These are phyloP conservation scores for Nothura maculosa DNA, from an alignment of 2,797 vertebrate genomes.

Conservation along the genomic window DNA sequence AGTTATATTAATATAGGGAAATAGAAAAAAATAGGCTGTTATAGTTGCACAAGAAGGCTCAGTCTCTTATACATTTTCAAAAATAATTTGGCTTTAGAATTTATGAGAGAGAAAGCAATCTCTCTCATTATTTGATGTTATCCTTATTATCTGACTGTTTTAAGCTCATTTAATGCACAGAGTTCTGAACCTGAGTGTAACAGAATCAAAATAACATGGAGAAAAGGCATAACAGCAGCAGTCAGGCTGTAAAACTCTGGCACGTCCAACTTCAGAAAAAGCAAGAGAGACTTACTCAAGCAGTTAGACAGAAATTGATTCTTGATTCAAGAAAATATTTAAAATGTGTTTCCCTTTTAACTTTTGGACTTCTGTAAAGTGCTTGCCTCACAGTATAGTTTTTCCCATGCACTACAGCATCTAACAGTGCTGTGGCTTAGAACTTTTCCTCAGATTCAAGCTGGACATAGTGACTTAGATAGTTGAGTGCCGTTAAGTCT, in stretches of 20 bases:
- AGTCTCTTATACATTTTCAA: not conserved
- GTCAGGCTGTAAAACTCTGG: not conserved
- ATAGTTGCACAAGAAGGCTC: not conserved
- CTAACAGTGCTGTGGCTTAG: not conserved
- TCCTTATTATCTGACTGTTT: not conserved
- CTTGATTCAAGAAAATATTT: not conserved
- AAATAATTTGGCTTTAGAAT: not conserved
- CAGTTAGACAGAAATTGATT: not conserved
- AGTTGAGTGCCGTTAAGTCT: accelerated
- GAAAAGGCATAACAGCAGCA: accelerated
- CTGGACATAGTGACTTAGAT: not conserved
- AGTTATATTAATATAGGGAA: accelerated
- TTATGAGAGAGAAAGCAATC: not conserved
- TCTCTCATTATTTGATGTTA: not conserved
- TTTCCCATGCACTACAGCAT: accelerated
- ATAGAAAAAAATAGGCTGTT: not conserved
- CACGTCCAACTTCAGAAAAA: not conserved
- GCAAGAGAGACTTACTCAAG: not conserved
- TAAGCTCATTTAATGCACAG: not conserved
- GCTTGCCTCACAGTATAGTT: accelerated
- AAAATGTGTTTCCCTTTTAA: not conserved
- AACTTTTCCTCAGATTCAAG: not conserved
- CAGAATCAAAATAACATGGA: not conserved
- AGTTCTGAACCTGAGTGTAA: not conserved
- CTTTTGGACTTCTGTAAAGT: not conserved